Base-by-base conservation (phyloP, 37 sponge, comb jelly and placozoan genomes). In the Chondrosia reniformis region DNA sequence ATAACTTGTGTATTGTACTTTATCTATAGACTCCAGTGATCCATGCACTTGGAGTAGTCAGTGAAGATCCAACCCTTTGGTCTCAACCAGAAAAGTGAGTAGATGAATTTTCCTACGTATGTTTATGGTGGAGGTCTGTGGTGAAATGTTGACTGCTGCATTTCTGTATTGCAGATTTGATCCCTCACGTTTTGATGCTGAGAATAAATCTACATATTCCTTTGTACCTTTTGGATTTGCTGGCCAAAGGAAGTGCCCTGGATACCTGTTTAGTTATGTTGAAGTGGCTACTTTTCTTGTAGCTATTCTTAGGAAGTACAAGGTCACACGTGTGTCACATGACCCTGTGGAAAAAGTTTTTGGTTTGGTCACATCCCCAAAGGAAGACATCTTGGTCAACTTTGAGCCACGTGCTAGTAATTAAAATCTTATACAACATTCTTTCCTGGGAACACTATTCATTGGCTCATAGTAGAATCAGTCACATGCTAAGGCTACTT, bases 241-340 rank as follows among this genome's bases (percentile, higher is more conserved):
- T 58, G 88, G 93, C 33, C 80, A 81, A 1, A 82, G 97, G 7
- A 92, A 84, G 61, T 96, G 97, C 76, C 97, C 97, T 36, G 97
- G 97, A 41, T 87, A 92, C 63, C 63, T 77, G 31, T 96, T 96
- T 82, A 76, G 93, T 21, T 87, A 85, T 67, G 67, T 88, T 74
- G 97, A 96, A 58, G 93, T 86, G 34, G 64, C 56, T 15, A 73
- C 87, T 21, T 82, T 92, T 41, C 30, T 83, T 0, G 52, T 84
- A 21, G 52, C 81, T 43, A 63, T 96, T 22, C 58, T 92, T 2
- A 74, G 73, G 19, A 42, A 44, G 45, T 94, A 84, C 74, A 44
- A 55, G 31, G 75, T 62, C 19, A 78, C 85, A 21, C 67, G 84
- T 0, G 63, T 46, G 25, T 74, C 66, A 25, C 73, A 74, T 22